Base-by-base conservation (phyloP, 2,888 invertebrate genomes). In the Auanema freiburgensis region DNA sequence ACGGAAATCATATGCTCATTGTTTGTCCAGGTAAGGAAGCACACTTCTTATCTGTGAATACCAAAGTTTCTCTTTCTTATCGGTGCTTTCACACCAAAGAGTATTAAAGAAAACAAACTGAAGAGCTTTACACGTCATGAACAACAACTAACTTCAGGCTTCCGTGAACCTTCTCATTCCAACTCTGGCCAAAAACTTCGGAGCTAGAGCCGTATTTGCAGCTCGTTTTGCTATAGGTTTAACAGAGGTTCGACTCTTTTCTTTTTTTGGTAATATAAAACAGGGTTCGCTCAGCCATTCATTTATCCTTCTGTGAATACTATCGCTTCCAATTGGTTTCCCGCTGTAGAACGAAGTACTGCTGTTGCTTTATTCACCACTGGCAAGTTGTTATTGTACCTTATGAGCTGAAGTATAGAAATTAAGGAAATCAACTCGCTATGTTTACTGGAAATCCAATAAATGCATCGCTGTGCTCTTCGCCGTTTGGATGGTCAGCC, bases 331-430 rank as follows among this genome's bases (percentile, higher is more conserved):
- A 55, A 52, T 52, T 57, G 63, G 63, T 63, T 52, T 44, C 53
- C 57, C 21, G 33, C 58, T 50, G 63, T 57, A 18, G 63, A 63
- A 16, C 40, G 63, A 51, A 55, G 55, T 33, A 63, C 63, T 5
- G 63, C 63, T n/a, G 57, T 63, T 3, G 63, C 63, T 40, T 33
- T 63, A 11, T 63, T 63, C 23, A 63, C 63, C 1, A 57, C 63
- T 1, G 63, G 55, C 14, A 23, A 8, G 24, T 10, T 50, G 11
- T n/a, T 50, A n/a, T 16, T 14, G 43, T 43, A 12, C 11, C 43
- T 11, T 43, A 43, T 43, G 43, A n/a, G 11, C 12, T 43, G 14
- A 11, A 43, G 43, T 14, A 43, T 43, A 21, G 10, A 21, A 46
- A 3, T 18, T 46, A 46, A 21, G 46, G 62, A 11, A 63, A 63